Evolutionary conservation across 2,888 invertebrate genomes (phyloP).

Genomic region (Synergus umbraculus): DNA sequence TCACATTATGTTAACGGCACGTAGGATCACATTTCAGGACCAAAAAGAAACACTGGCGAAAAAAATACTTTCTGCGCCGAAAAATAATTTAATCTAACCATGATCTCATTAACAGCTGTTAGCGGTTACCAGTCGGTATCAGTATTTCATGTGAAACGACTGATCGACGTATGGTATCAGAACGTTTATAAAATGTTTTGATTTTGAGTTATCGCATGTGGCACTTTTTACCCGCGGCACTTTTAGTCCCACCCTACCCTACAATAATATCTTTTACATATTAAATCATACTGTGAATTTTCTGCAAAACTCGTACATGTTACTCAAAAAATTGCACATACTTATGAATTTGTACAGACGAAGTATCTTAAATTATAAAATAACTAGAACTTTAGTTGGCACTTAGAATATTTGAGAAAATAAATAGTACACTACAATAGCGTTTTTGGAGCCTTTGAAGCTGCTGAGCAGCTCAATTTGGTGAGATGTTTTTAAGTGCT

Average conservation of each 20-base stretch:
- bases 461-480: not conserved
- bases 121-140: no score
- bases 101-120: no score
- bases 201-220: no score
- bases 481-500: not conserved
- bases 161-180: no score
- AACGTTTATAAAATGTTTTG: no score
- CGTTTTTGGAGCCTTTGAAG: not conserved
- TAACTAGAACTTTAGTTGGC: constrained; percentile 31
- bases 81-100: no score
- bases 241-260: not conserved
- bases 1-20: no score
- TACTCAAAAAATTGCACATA: not conserved
- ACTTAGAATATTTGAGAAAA: constrained; percentile 34
- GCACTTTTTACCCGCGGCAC: no score
- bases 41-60: no score
- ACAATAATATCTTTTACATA: not conserved
- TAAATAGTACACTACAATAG: constrained; percentile 9
- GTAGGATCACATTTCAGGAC: no score
- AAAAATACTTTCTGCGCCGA: no score
- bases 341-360: not conserved
- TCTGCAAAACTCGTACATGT: not conserved
- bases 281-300: not conserved
- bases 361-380: constrained; percentile 8
- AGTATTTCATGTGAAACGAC: no score